Evolutionary conservation across 2,888 invertebrate genomes (phyloP), one percentile per base, ranked within the genome.

Genomic region (Labia minor): DNA sequence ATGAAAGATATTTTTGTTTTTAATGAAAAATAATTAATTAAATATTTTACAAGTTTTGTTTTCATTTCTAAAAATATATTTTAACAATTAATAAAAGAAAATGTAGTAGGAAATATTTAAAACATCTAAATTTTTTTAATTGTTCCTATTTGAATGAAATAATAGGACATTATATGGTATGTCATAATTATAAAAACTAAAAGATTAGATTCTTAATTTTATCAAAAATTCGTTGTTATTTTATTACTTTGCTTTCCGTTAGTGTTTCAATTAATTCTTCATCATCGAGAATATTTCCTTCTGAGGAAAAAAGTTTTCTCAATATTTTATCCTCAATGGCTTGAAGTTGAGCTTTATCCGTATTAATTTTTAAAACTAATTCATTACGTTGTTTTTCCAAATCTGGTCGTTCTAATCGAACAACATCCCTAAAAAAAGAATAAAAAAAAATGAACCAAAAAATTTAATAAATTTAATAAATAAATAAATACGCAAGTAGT

Each of bases 261-360:
- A 94, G 81, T 0, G 95, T 91, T 75, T 94, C 90, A 67, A 95
- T 93, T 18, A 95, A 85, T 73, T 91, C 92, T 75, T 95, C 95
- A 74, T 95, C 95, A 75, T 96, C 95, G 61, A 96, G 82, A 72
- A 96, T 93, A 75, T 95, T 93, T 2, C 93, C 95, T 69, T 92
- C 86, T 0, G 91, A 88, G 63, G 88, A 83, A 73, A 90, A 92
- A 1, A 95, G 79, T 64, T 95, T 81, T 71, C 86, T 84, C 10
- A 96, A 80, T 69, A 95, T 95, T 77, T 92, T 94, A 75, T 95
- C 93, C 79, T 96, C 95, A 69, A 95, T 88, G 65, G 84, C 85
- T 70, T 92, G 84, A 67, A 95, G 78, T 71, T 92, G 90, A 21
- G 86, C 87, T 76, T 92, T 93, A 74, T 94, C 93, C 0, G 85